Percentiles rank a stretch among this genome's conserved stretches.
These are phyloP conservation scores for Eulemur albifrons DNA, from an alignment of 2,797 vertebrate genomes.

Conservation along the genomic window DNA sequence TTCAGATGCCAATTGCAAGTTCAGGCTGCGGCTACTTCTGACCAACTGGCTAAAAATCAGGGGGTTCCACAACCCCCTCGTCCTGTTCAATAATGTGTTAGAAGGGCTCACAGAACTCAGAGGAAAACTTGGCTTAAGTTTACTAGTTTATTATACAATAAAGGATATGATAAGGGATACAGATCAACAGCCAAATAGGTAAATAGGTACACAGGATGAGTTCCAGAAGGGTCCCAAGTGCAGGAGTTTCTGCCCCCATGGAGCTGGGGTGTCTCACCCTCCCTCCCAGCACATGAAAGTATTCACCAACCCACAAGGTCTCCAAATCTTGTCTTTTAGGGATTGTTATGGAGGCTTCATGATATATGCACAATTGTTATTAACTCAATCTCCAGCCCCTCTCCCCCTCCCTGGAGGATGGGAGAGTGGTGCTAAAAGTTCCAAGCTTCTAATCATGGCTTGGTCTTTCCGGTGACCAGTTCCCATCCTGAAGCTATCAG, in stretches of 20 bases:
- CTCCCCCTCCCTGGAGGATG: background rate
- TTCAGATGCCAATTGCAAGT: background rate
- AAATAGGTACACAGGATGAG: background rate
- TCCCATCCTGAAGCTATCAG: background rate
- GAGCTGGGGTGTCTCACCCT: no score
- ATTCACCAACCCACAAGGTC: background rate
- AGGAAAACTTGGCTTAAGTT: background rate
- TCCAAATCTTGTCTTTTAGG: background rate
- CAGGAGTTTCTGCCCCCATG: background rate
- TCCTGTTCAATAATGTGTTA: background rate
- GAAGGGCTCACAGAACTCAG: background rate
- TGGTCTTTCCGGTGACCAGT: background rate
- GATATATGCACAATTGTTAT: background rate
- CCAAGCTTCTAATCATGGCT: background rate
- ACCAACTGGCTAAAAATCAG: background rate
- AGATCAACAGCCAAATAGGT: background rate
- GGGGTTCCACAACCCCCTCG: background rate
- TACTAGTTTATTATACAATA: background rate
- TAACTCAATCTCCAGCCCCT: background rate
- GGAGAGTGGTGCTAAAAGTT: background rate
- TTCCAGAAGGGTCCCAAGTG: no score
- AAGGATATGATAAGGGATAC: background rate
- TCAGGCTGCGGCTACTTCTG: background rate
- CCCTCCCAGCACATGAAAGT: background rate
- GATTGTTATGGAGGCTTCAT: background rate